Evolutionary conservation across 1,140 invertebrate species (phyloP).

Genomic region (Drosophila arizonae): DNA sequence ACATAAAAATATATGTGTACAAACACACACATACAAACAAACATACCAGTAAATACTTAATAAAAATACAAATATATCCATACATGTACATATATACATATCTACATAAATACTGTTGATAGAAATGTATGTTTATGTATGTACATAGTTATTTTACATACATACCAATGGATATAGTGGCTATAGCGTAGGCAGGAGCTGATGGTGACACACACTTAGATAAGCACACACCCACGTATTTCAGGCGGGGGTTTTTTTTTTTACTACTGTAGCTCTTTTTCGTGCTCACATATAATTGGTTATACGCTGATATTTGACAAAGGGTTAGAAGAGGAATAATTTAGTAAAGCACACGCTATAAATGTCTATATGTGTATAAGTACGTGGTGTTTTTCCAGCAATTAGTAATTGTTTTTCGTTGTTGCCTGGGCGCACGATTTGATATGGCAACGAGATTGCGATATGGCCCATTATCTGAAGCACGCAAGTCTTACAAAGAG

Average conservation of each 20-base stretch:
- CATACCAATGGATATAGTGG: too few species aligned
- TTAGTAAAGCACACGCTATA: not conserved
- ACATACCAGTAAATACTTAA: too few species aligned
- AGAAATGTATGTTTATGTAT: not conserved
- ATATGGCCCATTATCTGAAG: conserved; percentile 58
- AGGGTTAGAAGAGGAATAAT: not conserved
- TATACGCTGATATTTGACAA: not conserved
- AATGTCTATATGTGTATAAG: not conserved
- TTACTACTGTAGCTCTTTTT: not conserved
- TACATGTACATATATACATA: too few species aligned
- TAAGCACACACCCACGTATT: not conserved
- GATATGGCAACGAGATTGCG: conserved; percentile 56
- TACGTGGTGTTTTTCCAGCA: conserved; percentile 52
- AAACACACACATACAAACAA: not conserved
- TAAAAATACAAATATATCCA: not conserved
- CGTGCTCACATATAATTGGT: conserved; percentile 3
- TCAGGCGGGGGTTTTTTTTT: conserved; percentile 11
- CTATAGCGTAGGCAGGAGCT: conserved; percentile 10
- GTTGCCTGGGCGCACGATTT: conserved; percentile 49
- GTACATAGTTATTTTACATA: not conserved
- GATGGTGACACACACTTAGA: not conserved
- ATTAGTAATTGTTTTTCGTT: conserved; percentile 61
- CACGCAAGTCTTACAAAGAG: conserved; percentile 1
- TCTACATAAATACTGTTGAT: not conserved
- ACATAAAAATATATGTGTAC: not conserved